Evolutionary conservation across 2,888 invertebrate genomes (phyloP), one percentile per base, ranked within the genome.

Genomic region (Euspilapteryx auroguttella): DNA sequence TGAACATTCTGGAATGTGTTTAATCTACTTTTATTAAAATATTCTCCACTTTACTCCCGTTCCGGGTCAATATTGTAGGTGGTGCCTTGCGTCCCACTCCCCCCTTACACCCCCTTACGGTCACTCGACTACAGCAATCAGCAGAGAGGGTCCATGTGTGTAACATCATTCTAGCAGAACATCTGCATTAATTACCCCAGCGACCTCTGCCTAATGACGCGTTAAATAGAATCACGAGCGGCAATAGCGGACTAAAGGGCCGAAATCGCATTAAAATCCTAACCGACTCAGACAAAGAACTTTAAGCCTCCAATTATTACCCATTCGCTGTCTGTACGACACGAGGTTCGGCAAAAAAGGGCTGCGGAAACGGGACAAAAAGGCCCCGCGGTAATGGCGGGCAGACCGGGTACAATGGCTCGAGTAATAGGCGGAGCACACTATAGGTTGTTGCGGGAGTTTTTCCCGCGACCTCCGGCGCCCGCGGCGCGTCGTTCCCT

Each of bases 301-400:
- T 55, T 58, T 55, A 50, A 54, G 51, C 55, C 51, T n/a, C 51
- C 66, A 66, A 69, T 66, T 59, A 65, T 64, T 63, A 61, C 57
- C 62, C 59, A 58, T 58, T 58, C 55, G 54, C 55, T 66, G 64
- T 69, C 66, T 61, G 59, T 64, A 57, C 56, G 56, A 56, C 57
- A 55, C 49, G 57, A 51, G 54, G 46, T 41, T 37, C 46, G 44
- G 48, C 43, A 48, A 57, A 59, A 59, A 54, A 55, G 55, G 57
- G 53, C 14, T 13, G 23, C 23, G 28, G 28, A 28, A 28, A 47
- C 47, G 37, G 39, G 43, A 53, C 58, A 63, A 65, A 65, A 62
- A 62, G 56, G 47, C 44, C 43, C 42, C 30, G 53, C 49, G 62
- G 58, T 62, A 64, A 68, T 65, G 55, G 55, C 44, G 42, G 47